phyloP scores from a whole-genome alignment of 2,113 vertebrate species.

The Collichthys lucidus region DNA sequence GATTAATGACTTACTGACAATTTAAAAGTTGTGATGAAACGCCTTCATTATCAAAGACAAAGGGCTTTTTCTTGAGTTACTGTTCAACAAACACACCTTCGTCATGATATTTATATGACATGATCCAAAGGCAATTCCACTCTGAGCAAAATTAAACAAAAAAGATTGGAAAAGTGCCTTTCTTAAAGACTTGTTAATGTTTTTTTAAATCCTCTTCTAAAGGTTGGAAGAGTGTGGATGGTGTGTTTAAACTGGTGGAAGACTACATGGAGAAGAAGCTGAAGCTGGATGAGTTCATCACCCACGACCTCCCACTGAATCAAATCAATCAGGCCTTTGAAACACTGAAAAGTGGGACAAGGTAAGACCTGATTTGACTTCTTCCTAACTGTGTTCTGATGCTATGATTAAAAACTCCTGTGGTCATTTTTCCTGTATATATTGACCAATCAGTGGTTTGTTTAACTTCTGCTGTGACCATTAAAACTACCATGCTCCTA shows the following conservation, averaged over 20 bases:
- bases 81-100: not conserved
- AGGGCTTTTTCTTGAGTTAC: too few relatives aligned
- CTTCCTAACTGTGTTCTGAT: not conserved
- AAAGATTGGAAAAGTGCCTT: not conserved
- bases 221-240: slow-evolving; percentile 78
- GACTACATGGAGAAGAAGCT: slow-evolving; percentile 87
- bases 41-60: too few relatives aligned
- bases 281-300: slow-evolving; percentile 90
- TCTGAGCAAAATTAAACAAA: too few relatives aligned
- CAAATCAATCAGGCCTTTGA: slow-evolving; percentile 88
- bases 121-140: not conserved
- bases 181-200: not conserved
- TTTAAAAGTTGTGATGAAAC: too few relatives aligned
- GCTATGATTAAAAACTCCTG: not conserved
- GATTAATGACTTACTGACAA: too few relatives aligned
- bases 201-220: not conserved
- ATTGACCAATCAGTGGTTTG: not conserved
- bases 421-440: not conserved
- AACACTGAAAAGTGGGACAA: slow-evolving; percentile 82
- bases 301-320: slow-evolving; percentile 82
- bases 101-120: too few relatives aligned
- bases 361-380: slow-evolving; percentile 66
- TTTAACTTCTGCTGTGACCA: not conserved
- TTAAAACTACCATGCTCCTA: not conserved
- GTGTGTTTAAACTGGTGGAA: slow-evolving; percentile 85